Percentiles rank a stretch among this genome's conserved stretches.
phyloP scores from a whole-genome alignment of 2,113 vertebrate species.

The Hyperoodon ampullatus region DNA sequence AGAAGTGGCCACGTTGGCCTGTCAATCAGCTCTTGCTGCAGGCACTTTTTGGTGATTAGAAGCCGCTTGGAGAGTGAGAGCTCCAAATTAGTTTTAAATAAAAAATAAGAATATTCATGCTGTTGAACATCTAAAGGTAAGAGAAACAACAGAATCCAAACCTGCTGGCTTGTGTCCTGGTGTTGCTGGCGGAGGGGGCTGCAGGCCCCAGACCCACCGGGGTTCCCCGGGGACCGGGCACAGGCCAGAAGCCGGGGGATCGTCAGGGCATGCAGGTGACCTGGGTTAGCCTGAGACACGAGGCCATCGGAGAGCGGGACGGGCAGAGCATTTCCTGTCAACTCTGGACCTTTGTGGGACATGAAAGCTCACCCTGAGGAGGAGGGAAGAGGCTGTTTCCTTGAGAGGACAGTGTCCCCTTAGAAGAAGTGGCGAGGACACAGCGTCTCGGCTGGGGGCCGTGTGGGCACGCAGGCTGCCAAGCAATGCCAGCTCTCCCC shows the following conservation, averaged over 20 bases:
- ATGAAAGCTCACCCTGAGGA: neutral
- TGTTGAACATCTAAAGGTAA: conserved; percentile 97
- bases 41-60: conserved; percentile 99
- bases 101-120: conserved; percentile 99
- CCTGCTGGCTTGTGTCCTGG: conserved; percentile 48
- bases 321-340: neutral
- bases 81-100: conserved; percentile 99
- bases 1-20: conserved; percentile 92
- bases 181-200: conserved; percentile 90
- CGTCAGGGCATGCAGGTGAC: neutral
- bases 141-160: conserved; percentile 88
- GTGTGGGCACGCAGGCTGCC: neutral
- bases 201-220: conserved; percentile 79
- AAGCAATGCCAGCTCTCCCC: rapidly evolving
- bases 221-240: conserved; percentile 66
- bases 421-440: neutral
- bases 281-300: neutral
- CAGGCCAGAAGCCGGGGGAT: conserved; percentile 38
- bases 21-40: conserved; percentile 96
- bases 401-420: neutral
- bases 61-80: conserved; percentile 96
- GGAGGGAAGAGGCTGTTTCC: neutral
- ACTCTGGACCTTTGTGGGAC: neutral
- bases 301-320: neutral
- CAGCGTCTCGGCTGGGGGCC: rapidly evolving